Percentiles rank a stretch among this genome's conserved stretches.
Conservation (phyloP, 2,797 vertebrate species). For the Lepilemur septentrionalis region DNA sequence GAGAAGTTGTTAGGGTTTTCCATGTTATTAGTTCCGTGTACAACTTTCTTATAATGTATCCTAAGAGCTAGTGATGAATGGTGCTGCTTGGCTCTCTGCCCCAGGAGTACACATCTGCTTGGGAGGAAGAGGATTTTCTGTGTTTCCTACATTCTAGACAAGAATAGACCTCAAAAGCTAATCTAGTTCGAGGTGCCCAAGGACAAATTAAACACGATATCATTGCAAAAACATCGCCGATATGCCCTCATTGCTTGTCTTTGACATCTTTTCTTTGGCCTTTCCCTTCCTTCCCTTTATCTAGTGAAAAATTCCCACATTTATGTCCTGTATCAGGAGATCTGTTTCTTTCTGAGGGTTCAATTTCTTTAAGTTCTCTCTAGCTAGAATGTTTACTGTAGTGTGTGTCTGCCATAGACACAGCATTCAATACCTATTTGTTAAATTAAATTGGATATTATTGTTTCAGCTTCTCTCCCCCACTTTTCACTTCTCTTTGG, state of each 20-base stretch:
- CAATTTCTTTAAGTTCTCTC: neutral
- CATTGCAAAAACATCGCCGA: accelerated
- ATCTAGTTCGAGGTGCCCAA: neutral
- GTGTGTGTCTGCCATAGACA: neutral
- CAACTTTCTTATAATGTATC: neutral
- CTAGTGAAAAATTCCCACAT: neutral
- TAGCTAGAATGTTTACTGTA: neutral
- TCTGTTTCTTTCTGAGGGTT: neutral
- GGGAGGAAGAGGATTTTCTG: neutral
- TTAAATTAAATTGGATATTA: neutral
- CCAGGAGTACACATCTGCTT: neutral
- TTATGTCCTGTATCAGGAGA: neutral
- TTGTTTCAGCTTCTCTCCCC: neutral
- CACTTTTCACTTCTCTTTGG: neutral
- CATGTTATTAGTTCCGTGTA: neutral
- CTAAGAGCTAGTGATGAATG: neutral
- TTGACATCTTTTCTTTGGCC: neutral
- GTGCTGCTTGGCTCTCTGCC: neutral
- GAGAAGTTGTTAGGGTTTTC: no score
- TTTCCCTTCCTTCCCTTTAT: neutral
- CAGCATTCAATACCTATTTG: neutral
- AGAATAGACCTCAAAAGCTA: neutral
- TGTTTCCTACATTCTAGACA: neutral
- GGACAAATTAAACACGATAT: neutral
- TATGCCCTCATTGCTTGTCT: neutral